Percentiles rank a stretch among this genome's conserved stretches.
Evolutionary conservation across 1,140 invertebrate genomes (phyloP).

Genomic region (Pachypeltis micranthus): DNA sequence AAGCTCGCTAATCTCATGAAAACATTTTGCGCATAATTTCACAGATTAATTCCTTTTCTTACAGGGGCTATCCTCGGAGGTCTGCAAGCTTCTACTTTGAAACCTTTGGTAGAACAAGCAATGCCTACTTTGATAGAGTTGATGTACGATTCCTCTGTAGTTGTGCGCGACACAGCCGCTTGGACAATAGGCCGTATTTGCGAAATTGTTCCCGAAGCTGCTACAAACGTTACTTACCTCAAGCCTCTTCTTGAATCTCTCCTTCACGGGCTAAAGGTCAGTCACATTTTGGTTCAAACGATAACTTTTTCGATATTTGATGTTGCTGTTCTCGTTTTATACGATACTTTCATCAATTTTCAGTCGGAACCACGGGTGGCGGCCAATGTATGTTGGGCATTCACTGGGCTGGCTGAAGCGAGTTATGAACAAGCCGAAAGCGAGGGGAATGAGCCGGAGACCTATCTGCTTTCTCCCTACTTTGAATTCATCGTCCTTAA

Average conservation of each 20-base stretch:
- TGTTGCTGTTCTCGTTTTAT: background rate
- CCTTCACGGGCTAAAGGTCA: constrained; percentile 62
- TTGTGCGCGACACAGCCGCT: constrained; percentile 90
- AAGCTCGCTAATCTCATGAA: too few species aligned
- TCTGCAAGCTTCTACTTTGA: constrained; percentile 72
- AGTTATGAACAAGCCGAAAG: constrained; percentile 73
- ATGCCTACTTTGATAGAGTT: constrained; percentile 88
- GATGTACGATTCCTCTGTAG: constrained; percentile 85
- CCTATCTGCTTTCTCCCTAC: constrained; percentile 84
- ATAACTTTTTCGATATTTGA: background rate
- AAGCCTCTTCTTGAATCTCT: constrained; percentile 79
- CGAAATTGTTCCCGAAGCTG: constrained; percentile 91
- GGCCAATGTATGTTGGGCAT: constrained; percentile 98
- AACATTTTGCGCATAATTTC: too few species aligned
- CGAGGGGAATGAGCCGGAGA: constrained; percentile 73
- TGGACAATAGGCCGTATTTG: constrained; percentile 98
- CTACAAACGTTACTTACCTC: constrained; percentile 78
- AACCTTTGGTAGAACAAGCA: constrained; percentile 89
- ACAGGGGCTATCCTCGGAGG: constrained; percentile 86
- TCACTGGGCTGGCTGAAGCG: constrained; percentile 93
- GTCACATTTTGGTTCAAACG: background rate
- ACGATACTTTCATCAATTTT: constrained; percentile 14
- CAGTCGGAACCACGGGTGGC: constrained; percentile 86
- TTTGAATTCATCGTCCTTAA: constrained; percentile 89
- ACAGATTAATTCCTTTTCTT: too few species aligned